These are phyloP conservation scores for Achatina immaculata DNA, from an alignment of 1,140 invertebrate genomes.

Conservation along the genomic window DNA sequence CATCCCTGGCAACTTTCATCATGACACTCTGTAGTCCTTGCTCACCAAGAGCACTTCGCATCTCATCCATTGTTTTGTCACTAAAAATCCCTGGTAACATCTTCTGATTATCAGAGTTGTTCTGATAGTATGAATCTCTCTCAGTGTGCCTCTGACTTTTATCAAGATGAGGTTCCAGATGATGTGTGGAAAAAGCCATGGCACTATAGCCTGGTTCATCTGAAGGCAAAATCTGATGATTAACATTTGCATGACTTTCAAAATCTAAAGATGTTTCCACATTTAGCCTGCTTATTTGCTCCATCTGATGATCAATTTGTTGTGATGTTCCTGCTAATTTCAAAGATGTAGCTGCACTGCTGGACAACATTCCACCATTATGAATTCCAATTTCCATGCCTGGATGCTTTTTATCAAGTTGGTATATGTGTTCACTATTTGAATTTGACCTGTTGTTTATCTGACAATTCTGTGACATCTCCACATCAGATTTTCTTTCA, in stretches of 20 bases:
- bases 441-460: background rate
- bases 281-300: background rate
- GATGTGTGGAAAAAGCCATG: conserved; percentile 54
- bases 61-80: conserved; percentile 42
- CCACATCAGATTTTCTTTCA: background rate
- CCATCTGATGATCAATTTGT: background rate
- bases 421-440: background rate
- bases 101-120: background rate
- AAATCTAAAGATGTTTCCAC: background rate
- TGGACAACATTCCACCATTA: background rate
- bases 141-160: background rate
- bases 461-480: background rate
- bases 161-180: conserved; percentile 38
- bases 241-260: conserved; percentile 38
- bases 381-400: background rate
- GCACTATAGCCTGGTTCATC: conserved; percentile 42
- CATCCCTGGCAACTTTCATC: conserved; percentile 49
- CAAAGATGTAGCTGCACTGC: no score
- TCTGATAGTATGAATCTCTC: background rate
- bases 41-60: conserved; percentile 50
- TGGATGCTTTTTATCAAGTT: background rate
- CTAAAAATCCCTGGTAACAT: conserved; percentile 41
- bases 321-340: background rate
- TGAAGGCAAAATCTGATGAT: conserved; percentile 44
- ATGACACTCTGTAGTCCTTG: conserved; percentile 53